Conservation (phyloP, 2,888 invertebrate genomes). For the Idaea biselata region DNA sequence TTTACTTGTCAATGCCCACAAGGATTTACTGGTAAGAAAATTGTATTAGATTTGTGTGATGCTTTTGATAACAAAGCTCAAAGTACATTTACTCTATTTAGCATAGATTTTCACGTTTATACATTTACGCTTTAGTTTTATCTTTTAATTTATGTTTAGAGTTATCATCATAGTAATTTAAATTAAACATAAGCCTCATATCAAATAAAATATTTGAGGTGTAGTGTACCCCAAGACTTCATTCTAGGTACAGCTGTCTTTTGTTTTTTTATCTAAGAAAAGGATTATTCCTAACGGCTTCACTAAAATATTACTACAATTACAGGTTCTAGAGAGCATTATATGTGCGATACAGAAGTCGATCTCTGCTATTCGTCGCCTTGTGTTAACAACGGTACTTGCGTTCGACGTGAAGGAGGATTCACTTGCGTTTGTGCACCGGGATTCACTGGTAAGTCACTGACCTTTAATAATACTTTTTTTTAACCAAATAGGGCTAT, state of each 20-base stretch:
- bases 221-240: constrained; percentile 14
- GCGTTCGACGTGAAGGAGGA: constrained; percentile 92
- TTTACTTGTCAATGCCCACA: constrained; percentile 95
- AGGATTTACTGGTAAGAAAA: constrained; percentile 89
- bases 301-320: constrained; percentile 8
- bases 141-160: neutral
- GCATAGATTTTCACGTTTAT: no score
- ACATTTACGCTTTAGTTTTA: no score
- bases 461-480: neutral
- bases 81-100: no score
- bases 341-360: constrained; percentile 97
- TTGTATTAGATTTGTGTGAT: neutral
- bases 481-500: no score
- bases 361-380: constrained; percentile 98
- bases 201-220: neutral
- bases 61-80: constrained; percentile 8
- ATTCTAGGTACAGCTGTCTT: constrained; percentile 8
- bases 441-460: constrained; percentile 85
- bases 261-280: neutral
- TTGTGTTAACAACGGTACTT: constrained; percentile 93
- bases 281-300: neutral
- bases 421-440: constrained; percentile 92
- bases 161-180: neutral
- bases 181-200: neutral
- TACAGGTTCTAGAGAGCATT: constrained; percentile 90